phyloP scores from a whole-genome alignment of 2,113 vertebrate species.

The Calidris pugnax region DNA sequence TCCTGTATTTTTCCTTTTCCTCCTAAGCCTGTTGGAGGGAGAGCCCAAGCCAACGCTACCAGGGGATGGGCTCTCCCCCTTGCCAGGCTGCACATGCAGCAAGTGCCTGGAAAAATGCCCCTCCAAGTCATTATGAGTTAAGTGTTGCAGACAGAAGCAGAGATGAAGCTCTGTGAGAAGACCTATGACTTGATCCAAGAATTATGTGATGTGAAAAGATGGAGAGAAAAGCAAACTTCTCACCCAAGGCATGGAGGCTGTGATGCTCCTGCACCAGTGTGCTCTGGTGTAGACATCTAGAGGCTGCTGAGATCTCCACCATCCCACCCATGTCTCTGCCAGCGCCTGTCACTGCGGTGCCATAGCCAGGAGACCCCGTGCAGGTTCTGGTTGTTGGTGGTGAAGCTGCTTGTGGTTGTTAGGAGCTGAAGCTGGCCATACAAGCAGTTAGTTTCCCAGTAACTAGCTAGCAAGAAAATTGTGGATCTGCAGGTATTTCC shows the following conservation, averaged over 20 bases:
- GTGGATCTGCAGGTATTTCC: not conserved
- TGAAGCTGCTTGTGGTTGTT: not conserved
- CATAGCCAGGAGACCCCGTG: not conserved
- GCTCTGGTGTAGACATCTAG: not conserved
- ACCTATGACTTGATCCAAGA: not conserved
- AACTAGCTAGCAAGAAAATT: not conserved
- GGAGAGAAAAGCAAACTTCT: not conserved
- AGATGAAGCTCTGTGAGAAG: not conserved
- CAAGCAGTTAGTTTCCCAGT: not conserved
- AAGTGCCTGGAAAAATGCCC: conserved; percentile 25
- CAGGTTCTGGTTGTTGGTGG: not conserved
- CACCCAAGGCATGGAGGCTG: not conserved
- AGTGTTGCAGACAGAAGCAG: not conserved
- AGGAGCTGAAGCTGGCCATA: not conserved
- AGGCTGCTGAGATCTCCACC: not conserved
- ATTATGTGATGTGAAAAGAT: not conserved
- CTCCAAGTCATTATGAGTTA: not conserved
- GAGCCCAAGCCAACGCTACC: not conserved
- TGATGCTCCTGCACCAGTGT: not conserved
- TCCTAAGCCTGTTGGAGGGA: conserved; percentile 16
- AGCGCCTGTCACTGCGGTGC: rapidly evolving
- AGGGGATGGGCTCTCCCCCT: not conserved
- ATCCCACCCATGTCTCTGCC: rapidly evolving
- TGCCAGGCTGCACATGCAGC: not conserved
- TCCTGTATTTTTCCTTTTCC: not conserved